Evolutionary conservation across 1,140 invertebrate genomes (phyloP).

Genomic region (Drosophila parvula): DNA sequence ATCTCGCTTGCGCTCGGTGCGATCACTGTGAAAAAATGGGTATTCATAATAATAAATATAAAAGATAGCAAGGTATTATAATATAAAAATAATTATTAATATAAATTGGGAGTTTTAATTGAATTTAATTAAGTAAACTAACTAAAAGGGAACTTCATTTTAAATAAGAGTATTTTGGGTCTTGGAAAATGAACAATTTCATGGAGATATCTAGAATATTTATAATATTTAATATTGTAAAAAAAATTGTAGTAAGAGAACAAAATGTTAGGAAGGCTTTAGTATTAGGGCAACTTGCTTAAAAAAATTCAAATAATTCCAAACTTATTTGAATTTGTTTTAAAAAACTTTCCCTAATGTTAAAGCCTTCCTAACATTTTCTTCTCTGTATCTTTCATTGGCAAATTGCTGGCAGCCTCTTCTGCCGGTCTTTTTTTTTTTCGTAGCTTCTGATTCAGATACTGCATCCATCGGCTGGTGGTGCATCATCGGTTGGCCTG

Average conservation of each 20-base stretch:
- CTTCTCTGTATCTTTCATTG: conserved; percentile 33
- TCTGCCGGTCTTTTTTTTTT: conserved; percentile 24
- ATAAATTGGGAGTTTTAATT: no score
- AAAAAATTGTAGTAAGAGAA: no score
- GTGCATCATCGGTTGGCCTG: conserved; percentile 11
- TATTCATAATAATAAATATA: not conserved
- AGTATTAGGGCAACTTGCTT: no score
- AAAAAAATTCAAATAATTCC: not conserved
- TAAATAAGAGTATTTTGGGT: not conserved
- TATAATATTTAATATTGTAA: no score
- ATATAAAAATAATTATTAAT: no score
- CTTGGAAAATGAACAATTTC: not conserved
- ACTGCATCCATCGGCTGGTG: conserved; percentile 36
- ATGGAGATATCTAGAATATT: not conserved
- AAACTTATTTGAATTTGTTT: not conserved
- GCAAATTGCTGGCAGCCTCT: conserved; percentile 44
- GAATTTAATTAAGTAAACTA: no score
- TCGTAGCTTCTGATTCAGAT: conserved; percentile 34
- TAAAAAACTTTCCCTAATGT: not conserved
- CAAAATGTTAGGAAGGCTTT: no score
- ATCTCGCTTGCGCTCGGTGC: conserved; percentile 2
- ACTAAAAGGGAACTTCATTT: no score
- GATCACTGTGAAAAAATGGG: conserved; percentile 33
- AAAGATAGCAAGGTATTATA: no score
- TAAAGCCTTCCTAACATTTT: conserved; percentile 5